Evolutionary conservation across 2,113 vertebrate species (phyloP).

Genomic region (Mugil cephalus): DNA sequence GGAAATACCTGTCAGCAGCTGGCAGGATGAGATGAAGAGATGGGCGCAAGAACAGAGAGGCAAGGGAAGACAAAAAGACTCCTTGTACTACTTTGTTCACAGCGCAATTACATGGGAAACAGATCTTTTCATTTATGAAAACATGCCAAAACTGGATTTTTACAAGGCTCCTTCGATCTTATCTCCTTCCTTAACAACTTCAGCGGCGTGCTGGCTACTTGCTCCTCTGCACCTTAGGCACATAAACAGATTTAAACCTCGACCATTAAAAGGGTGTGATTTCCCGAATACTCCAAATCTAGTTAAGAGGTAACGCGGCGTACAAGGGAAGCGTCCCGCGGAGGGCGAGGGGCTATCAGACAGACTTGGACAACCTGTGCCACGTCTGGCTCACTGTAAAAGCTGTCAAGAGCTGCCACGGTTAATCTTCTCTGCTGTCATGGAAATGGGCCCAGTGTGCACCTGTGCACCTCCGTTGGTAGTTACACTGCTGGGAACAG

Average conservation of each 20-base stretch:
- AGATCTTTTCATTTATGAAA: background rate
- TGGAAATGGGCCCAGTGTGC: constrained; percentile 29
- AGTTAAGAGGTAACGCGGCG: background rate
- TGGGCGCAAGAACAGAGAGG: constrained; percentile 7
- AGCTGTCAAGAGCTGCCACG: constrained; percentile 47
- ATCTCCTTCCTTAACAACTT: background rate
- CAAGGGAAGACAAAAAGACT: constrained; percentile 20
- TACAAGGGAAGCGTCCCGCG: background rate
- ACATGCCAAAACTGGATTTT: constrained; percentile 1
- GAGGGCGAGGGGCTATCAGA: background rate
- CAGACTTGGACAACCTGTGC: constrained; percentile 36
- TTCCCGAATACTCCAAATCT: background rate
- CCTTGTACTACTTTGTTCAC: constrained; percentile 5
- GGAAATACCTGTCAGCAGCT: constrained; percentile 86
- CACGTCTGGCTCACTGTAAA: constrained; percentile 27
- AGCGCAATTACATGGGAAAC: constrained; percentile 6
- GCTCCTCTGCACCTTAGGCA: background rate
- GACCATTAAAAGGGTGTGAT: constrained; percentile 2
- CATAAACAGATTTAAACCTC: constrained; percentile 20
- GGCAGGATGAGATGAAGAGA: constrained; percentile 43
- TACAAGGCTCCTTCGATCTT: background rate
- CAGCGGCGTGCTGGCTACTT: too few species aligned
- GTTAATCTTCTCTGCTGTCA: constrained; percentile 63
- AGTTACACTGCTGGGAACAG: constrained; percentile 35
- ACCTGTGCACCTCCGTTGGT: constrained; percentile 39